Conservation (phyloP, 2,888 invertebrate genomes). For the Papilio demoleus region DNA sequence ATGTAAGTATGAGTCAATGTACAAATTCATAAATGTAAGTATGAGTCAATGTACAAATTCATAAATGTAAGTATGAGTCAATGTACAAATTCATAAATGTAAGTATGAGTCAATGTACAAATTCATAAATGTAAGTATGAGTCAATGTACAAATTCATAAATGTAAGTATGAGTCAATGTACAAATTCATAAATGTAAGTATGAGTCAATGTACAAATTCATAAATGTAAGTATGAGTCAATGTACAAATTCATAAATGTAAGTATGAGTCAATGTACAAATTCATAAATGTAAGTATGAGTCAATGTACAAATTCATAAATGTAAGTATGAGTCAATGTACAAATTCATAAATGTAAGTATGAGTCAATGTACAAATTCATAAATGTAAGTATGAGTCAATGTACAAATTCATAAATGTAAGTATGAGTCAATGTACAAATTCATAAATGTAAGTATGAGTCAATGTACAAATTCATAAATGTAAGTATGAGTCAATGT, state of each 20-base stretch:
- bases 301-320: neutral
- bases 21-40: neutral
- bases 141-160: neutral
- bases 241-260: neutral
- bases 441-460: neutral
- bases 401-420: neutral
- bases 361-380: neutral
- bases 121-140: neutral
- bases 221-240: neutral
- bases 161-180: neutral
- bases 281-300: neutral
- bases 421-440: neutral
- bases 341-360: neutral
- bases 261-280: neutral
- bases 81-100: neutral
- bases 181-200: neutral
- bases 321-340: neutral
- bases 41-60: neutral
- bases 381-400: neutral
- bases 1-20: neutral
- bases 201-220: neutral
- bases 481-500: neutral
- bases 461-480: neutral
- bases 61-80: neutral
- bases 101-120: neutral